Base-by-base conservation (phyloP, 1,140 invertebrate genomes). In the Sycobia sp. region DNA sequence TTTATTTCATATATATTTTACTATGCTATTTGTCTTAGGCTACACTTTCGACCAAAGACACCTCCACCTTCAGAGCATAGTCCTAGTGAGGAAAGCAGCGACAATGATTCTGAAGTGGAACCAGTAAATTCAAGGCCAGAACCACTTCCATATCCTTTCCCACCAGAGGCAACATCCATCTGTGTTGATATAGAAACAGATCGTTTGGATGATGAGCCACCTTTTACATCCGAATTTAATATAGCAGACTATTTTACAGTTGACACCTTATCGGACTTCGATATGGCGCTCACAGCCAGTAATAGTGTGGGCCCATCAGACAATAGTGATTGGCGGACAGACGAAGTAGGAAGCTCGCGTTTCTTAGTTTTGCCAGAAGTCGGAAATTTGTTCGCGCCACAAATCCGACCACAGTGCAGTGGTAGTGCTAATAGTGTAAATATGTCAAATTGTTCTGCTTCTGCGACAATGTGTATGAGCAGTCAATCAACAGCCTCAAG, bases 41-140 rank as follows among this genome's bases (percentile, higher is more conserved):
- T 90, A 77, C 90, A 91, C 75, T 91, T 91, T 77, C 86, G 88
- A 70, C 89, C 89, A 61, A 90, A 90, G 82, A 90, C 89, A 47
- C 86, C 86, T 47, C 86, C 86, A 38, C 80, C 81, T 16, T 71
- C 71, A 27, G 69, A 70, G 46, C 67, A 72, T 50, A 74, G 66
- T 71, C 68, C 72, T 23, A 75, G 75, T 27, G 73, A 75, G 34
- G 74, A 73, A 39, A 77, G 71, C 36, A 74, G 70, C 32, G 66
- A 70, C 4, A 73, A 72, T 16, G 75, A 80, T 18, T 71, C 71
- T 25, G 78, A 81, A 46, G 71, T 50, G 5, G 51, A 61, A 56
- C 51, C 55, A 54, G 27, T 58, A 20, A 68, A 51, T 7, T 68
- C 70, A 53, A 66, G 67, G 16, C 65, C 70, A 47, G 71, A 75